Evolutionary conservation across 2,888 invertebrate species (phyloP), one percentile per base, ranked within the genome.

Genomic region (Ferdinandea cuprea): DNA sequence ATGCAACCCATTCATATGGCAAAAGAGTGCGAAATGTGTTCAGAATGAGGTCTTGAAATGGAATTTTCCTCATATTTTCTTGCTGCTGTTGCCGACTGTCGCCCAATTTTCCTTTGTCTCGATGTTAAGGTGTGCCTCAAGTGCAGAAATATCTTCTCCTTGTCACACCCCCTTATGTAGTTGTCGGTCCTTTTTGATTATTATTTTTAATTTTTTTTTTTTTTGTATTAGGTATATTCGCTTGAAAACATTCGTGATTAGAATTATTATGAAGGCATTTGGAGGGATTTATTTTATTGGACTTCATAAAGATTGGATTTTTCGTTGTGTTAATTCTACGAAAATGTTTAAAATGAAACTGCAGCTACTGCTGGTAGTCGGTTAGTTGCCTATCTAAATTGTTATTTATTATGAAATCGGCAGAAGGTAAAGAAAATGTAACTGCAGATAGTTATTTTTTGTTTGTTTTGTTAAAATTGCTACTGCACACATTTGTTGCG

Each of bases 401-500:
- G 80, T 81, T 76, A 71, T 81, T 81, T 81, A 81, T 77, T 81
- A 77, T 71, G 76, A 81, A 76, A 81, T 81, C 65, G 76, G 76
- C 76, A 40, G 28, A 71, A 66, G 65, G 69, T 54, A 71, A 74
- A 65, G 73, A 30, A 65, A 74, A 65, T 65, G 58, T 42, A 59
- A 59, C 54, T 52, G 40, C 59, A 61, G 46, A 68, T 48, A 56
- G 17, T 48, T 52, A 1, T 58, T 21, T 48, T 25, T 25, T 2
- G 25, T 3, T 25, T 21, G 21, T 48, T 9, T 32, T 37, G n/a
- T n/a, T n/a, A n/a, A 15, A 28, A 50, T 48, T 74, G 11, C 46
- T 61, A n/a, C 9, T 3, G 44, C 40, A 30, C 40, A 56, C 35
- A 61, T 11, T 40, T 19, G 37, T 17, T 30, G 48, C 30, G 37